Evolutionary conservation across 1,140 invertebrate species (phyloP), one percentile per base, ranked within the genome.

Genomic region (Ladona fulva): DNA sequence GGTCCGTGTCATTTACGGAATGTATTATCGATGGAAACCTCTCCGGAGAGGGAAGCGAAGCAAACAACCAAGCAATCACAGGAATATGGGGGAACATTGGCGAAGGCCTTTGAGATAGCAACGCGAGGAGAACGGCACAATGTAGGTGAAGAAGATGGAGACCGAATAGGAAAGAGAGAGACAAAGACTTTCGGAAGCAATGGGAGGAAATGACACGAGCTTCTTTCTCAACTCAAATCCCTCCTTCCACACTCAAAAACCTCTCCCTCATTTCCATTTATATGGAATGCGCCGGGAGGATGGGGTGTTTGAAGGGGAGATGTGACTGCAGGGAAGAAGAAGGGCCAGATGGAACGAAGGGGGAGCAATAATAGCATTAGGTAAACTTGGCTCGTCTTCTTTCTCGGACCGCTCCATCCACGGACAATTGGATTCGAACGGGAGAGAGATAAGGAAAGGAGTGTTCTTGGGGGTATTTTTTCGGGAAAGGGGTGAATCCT

Each of bases 191-290:
- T 8, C 1, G 29, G 29, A 37, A 37, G n/a, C 52, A 66, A 19
- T 19, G 52, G 52, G 52, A 66, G 52, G 52, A 22, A 66, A 66
- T 66, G 52, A 66, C 52, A 66, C 52, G n/a, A 66, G n/a, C 52
- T 37, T 37, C 29, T 37, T 37, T 37, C 29, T 37, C 52, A 12
- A 66, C 44, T 52, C 44, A 52, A 52, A 52, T 11, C 44, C 44
- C 44, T 52, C 10, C 44, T 19, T 19, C 10, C 44, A 10, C 44
- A 5, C 52, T 66, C 29, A 37, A 37, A 37, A 37, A 37, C 3
- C 29, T 66, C 52, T 66, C 14, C 52, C 52, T 66, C 52, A 66
- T 66, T 66, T 66, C 52, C 52, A 66, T 66, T 66, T 66, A 66
- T 66, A 66, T 66, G 52, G 52, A 66, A 66, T 12, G 52, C 52